Percentiles rank a stretch among this genome's conserved stretches.
Conservation (phyloP, 23 tunicate species). For the Trididemnum nubilum region DNA sequence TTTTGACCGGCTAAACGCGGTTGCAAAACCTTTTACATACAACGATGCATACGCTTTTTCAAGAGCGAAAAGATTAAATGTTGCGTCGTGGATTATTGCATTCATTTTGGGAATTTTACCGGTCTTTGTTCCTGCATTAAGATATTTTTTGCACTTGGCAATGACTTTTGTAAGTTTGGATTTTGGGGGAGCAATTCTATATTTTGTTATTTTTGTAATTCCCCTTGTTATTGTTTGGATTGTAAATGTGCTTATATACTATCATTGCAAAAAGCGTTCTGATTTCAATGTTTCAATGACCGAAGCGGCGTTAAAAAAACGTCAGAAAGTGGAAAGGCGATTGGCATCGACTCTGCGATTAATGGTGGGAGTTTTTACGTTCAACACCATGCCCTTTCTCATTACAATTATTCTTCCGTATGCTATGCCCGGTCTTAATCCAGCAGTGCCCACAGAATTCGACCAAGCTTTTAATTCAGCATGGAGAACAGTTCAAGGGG, state of each 20-base stretch:
- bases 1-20: neutral
- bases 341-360: conserved; percentile 7
- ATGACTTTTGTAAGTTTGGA: neutral
- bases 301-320: neutral
- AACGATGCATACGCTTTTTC: neutral
- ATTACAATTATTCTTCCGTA: neutral
- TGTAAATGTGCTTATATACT: neutral
- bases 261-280: neutral
- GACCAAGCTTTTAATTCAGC: neutral
- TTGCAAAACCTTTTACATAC: conserved; percentile 2
- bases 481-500: neutral
- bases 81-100: neutral
- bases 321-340: neutral
- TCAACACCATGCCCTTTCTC: neutral
- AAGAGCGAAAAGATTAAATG: neutral
- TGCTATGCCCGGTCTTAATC: neutral
- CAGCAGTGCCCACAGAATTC: neutral
- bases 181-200: neutral
- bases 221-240: conserved; percentile 25
- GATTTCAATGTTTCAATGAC: neutral
- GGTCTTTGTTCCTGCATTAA: neutral
- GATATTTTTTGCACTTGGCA: neutral
- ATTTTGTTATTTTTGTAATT: neutral
- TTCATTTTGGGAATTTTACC: neutral
- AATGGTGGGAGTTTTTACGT: conserved; percentile 21